Base-by-base conservation (phyloP, 2,113 vertebrate species). In the Mystacornis crossleyi region DNA sequence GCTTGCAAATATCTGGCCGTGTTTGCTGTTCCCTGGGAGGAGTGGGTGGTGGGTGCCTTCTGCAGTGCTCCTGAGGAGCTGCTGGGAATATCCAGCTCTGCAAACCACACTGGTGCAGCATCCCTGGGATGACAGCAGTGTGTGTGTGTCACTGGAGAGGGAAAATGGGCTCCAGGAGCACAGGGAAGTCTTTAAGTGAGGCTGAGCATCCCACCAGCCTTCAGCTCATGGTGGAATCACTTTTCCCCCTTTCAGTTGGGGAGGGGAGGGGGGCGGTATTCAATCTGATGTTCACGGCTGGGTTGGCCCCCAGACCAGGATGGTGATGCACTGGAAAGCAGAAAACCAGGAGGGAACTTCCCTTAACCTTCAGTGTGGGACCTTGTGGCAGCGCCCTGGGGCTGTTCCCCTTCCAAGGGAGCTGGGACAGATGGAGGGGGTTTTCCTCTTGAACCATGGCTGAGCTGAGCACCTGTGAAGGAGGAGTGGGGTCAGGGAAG, bases 21-120 rank as follows among this genome's bases (percentile, higher is more conserved):
- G 50, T 93, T 78, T 93, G 75, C 75, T 83, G 82, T 62, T 90
- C 61, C 70, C 87, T 40, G 34, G 70, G 67, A 47, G 84, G 47
- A 88, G 85, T 92, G 90, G 81, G 87, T 80, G 91, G 70, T 47
- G n/a, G 50, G 45, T 90, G 66, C 66, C 73, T 93, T 74, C 77
- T 89, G 91, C 47, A 74, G 61, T 5, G 55, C 91, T 94, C 77
- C 86, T 18, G 1, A 19, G 81, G 61, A 93, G 94, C 89, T 96
- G 84, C 94, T 70, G 90, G 38, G n/a, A 88, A 16, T 40, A 40
- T 17, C 66, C 36, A 90, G 85, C 85, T 93, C 77, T 88, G 85
- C 81, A 73, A 94, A 54, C 40, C 61, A 5, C n/a, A 2, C 24
- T 55, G 78, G 50, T 43, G 45, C 81, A 51, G 72, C 7, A 18